These are phyloP conservation scores for Dicyrtoma fusca DNA, from an alignment of 2,888 invertebrate genomes.

Conservation along the genomic window DNA sequence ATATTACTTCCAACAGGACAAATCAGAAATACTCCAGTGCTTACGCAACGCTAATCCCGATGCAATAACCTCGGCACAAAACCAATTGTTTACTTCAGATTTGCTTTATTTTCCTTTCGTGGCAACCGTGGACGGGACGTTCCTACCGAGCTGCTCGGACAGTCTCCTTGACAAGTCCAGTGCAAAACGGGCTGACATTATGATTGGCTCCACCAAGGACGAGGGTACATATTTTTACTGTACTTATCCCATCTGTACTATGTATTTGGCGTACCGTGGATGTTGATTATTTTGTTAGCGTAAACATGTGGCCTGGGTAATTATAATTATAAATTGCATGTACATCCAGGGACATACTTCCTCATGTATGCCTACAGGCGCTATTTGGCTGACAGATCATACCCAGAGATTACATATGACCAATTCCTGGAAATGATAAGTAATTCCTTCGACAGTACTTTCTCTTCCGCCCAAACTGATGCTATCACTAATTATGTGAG, in stretches of 20 bases:
- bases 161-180: conserved; percentile 34
- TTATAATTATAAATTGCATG: not conserved
- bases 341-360: conserved; percentile 43
- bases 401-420: conserved; percentile 62
- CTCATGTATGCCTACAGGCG: conserved; percentile 41
- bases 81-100: conserved; percentile 34
- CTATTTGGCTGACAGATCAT: conserved; percentile 59
- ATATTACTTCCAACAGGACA: not conserved
- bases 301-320: too few species aligned
- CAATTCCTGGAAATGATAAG: conserved; percentile 59
- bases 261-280: not conserved
- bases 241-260: not conserved
- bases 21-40: conserved; percentile 39
- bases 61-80: conserved; percentile 5
- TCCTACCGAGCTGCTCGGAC: conserved; percentile 40
- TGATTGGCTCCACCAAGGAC: conserved; percentile 43
- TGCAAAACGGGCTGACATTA: conserved; percentile 44
- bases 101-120: conserved; percentile 40
- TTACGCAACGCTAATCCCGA: conserved; percentile 34
- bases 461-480: conserved; percentile 34
- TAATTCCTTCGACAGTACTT: conserved; percentile 32
- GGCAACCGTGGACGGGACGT: conserved; percentile 42
- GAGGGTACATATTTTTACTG: too few species aligned
- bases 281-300: not conserved
- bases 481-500: conserved; percentile 43